Conservation (phyloP, 2,113 vertebrate genomes). For the Cathartes aura region DNA sequence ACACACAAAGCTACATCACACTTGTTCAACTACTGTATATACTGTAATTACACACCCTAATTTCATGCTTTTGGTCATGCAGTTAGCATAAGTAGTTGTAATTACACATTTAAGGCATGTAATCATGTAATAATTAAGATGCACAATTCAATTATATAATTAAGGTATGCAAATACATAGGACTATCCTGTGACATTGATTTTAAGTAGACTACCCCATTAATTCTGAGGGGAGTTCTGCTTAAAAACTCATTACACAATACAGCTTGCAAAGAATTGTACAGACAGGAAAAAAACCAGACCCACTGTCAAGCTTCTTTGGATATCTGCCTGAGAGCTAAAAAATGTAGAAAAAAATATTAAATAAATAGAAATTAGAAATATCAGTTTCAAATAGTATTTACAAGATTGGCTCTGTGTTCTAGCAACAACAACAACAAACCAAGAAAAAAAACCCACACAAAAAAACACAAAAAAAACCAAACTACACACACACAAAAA, state of each 20-base stretch:
- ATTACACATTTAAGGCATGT: constrained; percentile 53
- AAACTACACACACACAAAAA: not conserved
- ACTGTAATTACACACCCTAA: constrained; percentile 26
- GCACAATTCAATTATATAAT: constrained; percentile 52
- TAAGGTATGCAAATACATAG: constrained; percentile 37
- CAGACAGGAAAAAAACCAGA: not conserved
- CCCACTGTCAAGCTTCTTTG: not conserved
- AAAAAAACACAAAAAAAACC: too few species aligned
- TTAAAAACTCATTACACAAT: not conserved
- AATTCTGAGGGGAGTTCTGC: not conserved
- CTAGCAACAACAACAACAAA: not conserved
- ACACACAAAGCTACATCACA: constrained; percentile 2
- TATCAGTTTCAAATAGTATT: not conserved
- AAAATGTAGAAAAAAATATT: not conserved
- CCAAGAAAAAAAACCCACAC: not conserved
- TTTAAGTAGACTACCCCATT: not conserved
- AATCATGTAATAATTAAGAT: constrained; percentile 61
- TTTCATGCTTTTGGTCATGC: constrained; percentile 60
- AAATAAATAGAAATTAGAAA: not conserved
- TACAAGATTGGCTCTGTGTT: not conserved
- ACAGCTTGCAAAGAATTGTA: not conserved
- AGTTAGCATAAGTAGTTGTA: constrained; percentile 45
- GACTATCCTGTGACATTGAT: constrained; percentile 8
- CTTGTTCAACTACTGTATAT: constrained; percentile 7
- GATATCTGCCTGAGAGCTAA: not conserved